Evolutionary conservation across 2,797 vertebrate species (phyloP), one percentile per base, ranked within the genome.

Genomic region (Neopelma chrysocephalum): DNA sequence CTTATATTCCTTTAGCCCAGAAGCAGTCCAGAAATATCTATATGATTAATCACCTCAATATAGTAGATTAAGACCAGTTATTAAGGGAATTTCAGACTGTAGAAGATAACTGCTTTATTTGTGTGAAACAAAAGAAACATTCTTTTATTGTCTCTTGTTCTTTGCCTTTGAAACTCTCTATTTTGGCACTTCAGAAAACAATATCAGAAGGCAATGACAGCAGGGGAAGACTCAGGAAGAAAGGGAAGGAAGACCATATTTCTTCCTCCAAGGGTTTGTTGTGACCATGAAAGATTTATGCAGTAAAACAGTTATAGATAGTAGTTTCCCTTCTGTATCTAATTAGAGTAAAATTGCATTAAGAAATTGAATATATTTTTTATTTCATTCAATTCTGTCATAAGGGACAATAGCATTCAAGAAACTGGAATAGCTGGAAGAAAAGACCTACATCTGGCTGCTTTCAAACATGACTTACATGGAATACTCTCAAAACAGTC

Each of bases 221-320:
- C 75, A 72, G 53, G 40, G 51, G 31, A 95, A 89, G 47, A 51
- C 38, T 73, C 34, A 20, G 58, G 38, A 58, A 91, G 26, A 75
- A 77, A 12, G 7, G 10, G 60, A 90, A 87, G 64, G 40, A 93
- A 75, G 56, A 81, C 26, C 5, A 1, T 43, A 42, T 81, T 87
- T 73, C 60, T 94, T 89, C 79, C 34, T 45, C 56, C 43, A 91
- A 69, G 58, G 45, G 42, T 57, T 85, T 93, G 57, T 42, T 85
- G 32, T n/a, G 36, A 36, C 43, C 45, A 57, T 94, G 71, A 88
- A 95, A 96, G 64, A 95, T 95, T 96, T 65, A 84, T 90, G n/a
- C 29, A 56, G 34, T 50, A 68, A 70, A 82, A 16, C 26, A 84
- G 82, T 84, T 90, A 88, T n/a, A 89, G 21, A 57, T 9, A 68